Evolutionary conservation across 2,113 vertebrate genomes (phyloP).

Genomic region (Loxodonta africana): DNA sequence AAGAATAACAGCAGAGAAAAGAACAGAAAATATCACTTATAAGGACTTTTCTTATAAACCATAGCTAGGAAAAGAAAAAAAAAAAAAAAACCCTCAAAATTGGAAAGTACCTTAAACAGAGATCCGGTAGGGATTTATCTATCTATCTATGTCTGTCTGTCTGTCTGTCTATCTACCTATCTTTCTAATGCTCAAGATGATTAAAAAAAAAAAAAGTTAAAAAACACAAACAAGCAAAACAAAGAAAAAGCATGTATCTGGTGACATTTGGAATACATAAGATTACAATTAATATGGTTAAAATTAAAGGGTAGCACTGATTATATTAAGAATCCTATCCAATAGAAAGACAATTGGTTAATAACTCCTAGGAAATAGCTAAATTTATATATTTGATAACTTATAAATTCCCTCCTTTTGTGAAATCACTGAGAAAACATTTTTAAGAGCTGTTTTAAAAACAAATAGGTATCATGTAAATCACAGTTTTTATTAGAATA

Average conservation of each 20-base stretch:
- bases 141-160: too few species aligned
- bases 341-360: not conserved
- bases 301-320: not conserved
- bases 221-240: not conserved
- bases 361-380: not conserved
- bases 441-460: not conserved
- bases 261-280: not conserved
- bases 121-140: not conserved
- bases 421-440: not conserved
- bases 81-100: not conserved
- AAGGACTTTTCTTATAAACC: not conserved
- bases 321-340: not conserved
- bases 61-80: too few species aligned
- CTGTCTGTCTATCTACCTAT: too few species aligned
- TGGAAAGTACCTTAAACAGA: not conserved
- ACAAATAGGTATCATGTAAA: not conserved
- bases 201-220: not conserved
- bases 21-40: not conserved
- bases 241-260: not conserved
- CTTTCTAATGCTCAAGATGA: too few species aligned
- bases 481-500: constrained; percentile 22
- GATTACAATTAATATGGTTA: not conserved
- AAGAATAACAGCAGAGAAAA: not conserved
- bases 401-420: not conserved
- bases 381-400: not conserved